phyloP scores from a whole-genome alignment of 2,888 invertebrate genomes.

The Rapana venosa region DNA sequence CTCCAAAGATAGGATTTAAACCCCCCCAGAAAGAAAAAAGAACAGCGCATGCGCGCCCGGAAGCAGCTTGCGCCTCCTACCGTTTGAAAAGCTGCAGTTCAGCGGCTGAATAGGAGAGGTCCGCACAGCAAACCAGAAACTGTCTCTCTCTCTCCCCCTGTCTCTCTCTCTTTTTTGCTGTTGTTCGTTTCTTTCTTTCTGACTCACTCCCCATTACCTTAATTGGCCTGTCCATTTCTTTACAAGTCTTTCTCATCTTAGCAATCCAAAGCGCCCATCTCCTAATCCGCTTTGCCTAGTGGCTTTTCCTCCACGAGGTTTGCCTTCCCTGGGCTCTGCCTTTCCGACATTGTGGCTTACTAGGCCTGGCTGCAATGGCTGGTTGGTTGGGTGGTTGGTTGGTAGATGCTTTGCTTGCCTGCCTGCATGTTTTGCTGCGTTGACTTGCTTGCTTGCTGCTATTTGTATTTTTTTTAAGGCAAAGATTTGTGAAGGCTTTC shows the following conservation, averaged over 20 bases:
- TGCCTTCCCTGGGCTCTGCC: background rate
- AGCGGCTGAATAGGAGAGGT: background rate
- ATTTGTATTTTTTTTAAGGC: background rate
- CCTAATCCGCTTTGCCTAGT: conserved; percentile 33
- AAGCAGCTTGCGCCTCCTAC: conserved; percentile 28
- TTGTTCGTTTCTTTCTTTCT: conserved; percentile 6
- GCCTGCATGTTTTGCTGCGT: background rate
- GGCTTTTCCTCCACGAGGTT: background rate
- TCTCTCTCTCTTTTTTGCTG: background rate
- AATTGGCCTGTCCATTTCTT: conserved; percentile 38
- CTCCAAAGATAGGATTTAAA: background rate
- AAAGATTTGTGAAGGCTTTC: background rate
- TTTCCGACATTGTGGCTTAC: too few species aligned
- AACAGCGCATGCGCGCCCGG: conserved; percentile 39
- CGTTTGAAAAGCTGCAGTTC: conserved; percentile 32
- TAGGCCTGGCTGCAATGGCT: background rate
- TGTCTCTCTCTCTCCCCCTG: conserved; percentile 39
- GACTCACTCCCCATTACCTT: conserved; percentile 43
- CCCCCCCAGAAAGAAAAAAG: background rate
- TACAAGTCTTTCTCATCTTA: conserved; percentile 24
- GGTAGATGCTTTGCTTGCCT: background rate
- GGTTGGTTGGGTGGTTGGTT: too few species aligned
- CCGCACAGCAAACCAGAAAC: conserved; percentile 34
- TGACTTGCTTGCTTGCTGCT: background rate
- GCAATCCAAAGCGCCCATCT: conserved; percentile 35